A percentile compares a stretch with the other conserved stretches of the same genome.
Conservation (phyloP, 53 echinoderm and acorn worm species). For the Crossaster papposus region DNA sequence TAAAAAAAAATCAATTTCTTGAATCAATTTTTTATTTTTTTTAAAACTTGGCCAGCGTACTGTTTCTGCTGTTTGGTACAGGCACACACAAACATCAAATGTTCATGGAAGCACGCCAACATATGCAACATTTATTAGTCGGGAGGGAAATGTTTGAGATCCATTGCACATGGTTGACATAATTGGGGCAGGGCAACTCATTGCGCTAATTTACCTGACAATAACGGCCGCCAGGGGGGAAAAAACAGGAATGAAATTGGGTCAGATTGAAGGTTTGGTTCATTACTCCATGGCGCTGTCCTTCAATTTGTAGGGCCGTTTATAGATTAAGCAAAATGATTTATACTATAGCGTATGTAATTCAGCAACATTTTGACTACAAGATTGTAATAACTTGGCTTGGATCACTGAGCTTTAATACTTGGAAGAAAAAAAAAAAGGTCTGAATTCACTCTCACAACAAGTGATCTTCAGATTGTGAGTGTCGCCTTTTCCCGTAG, state of each 20-base stretch:
- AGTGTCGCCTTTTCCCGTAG: too few relatives aligned
- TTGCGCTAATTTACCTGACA: conserved; percentile 21
- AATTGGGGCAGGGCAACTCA: conserved; percentile 16
- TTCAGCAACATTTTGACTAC: neutral
- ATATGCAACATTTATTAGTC: neutral
- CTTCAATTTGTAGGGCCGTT: neutral
- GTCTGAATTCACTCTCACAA: neutral
- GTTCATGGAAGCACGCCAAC: neutral
- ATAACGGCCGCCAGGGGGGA: neutral
- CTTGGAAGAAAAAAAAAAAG: neutral
- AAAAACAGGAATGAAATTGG: conserved; percentile 4
- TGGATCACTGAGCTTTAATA: neutral
- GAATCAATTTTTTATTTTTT: neutral
- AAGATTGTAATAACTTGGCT: neutral
- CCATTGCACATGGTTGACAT: conserved; percentile 33
- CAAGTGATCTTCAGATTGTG: too few relatives aligned
- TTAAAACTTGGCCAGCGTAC: neutral
- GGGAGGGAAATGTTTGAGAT: conserved; percentile 36
- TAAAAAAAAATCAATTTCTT: neutral
- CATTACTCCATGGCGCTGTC: neutral
- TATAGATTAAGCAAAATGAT: neutral
- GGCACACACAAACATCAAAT: neutral
- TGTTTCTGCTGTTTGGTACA: neutral
- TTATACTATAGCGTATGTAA: neutral
- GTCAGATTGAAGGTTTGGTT: conserved; percentile 12